These are phyloP conservation scores for Callopanchax toddi DNA, from an alignment of 2,113 vertebrate genomes.

Conservation along the genomic window DNA sequence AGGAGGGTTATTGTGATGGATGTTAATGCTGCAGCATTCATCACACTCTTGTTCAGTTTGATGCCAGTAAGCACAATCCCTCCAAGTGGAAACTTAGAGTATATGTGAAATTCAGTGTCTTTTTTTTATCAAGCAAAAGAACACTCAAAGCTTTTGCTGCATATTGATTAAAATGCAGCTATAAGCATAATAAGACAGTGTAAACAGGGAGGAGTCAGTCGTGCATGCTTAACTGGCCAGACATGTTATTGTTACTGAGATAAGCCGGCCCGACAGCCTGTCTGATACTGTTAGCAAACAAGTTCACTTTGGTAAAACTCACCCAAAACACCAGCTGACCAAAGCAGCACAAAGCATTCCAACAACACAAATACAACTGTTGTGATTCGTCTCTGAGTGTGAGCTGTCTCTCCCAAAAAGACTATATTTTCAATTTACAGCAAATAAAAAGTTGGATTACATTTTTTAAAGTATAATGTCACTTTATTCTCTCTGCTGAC, in stretches of 20 bases:
- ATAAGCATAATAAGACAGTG: conserved; percentile 6
- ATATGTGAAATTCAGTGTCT: neutral
- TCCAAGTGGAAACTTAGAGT: neutral
- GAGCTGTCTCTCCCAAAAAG: too few species aligned
- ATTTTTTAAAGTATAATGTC: too few species aligned
- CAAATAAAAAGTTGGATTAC: too few species aligned
- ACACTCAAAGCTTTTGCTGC: neutral
- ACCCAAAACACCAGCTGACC: conserved; percentile 74
- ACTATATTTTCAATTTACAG: too few species aligned
- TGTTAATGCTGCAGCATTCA: conserved; percentile 1
- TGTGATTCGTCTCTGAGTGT: conserved; percentile 20
- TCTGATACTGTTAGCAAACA: conserved; percentile 63
- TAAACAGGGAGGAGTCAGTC: conserved; percentile 39
- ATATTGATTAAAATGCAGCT: neutral
- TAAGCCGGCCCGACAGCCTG: conserved; percentile 71
- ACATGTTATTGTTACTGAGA: conserved; percentile 65
- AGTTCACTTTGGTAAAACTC: conserved; percentile 62
- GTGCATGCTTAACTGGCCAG: conserved; percentile 46
- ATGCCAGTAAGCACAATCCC: neutral
- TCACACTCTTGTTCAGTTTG: neutral
- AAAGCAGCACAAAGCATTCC: conserved; percentile 33
- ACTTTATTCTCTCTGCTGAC: too few species aligned
- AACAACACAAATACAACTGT: conserved; percentile 63
- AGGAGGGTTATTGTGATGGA: conserved; percentile 22
- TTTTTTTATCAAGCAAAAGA: too few species aligned